These are phyloP conservation scores for Barypeithes pellucidus DNA, from an alignment of 2,888 invertebrate species.

Conservation along the genomic window DNA sequence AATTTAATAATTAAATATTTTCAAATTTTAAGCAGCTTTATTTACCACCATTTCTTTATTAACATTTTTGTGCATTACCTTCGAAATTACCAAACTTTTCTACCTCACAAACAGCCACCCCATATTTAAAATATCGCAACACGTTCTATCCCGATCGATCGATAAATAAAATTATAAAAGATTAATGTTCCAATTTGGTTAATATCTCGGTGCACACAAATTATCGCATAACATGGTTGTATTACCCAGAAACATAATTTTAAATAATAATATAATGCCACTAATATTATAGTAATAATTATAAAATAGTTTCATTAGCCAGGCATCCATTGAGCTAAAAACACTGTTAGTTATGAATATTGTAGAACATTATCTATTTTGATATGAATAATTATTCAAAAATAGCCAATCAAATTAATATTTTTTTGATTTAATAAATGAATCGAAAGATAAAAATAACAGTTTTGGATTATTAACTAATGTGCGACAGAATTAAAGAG, in stretches of 20 bases:
- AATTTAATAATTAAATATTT: too few relatives aligned
- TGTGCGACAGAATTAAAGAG: too few relatives aligned
- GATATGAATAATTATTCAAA: background rate
- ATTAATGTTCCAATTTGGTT: background rate
- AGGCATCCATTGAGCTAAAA: background rate
- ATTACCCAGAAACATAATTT: background rate
- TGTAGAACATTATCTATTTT: background rate
- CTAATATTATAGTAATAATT: slow-evolving; percentile 1
- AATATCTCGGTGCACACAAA: background rate
- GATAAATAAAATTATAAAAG: background rate
- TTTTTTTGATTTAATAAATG: too few relatives aligned
- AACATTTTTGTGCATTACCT: too few relatives aligned
- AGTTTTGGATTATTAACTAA: too few relatives aligned
- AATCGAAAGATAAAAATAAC: too few relatives aligned
- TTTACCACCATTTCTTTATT: too few relatives aligned
- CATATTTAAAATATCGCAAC: background rate
- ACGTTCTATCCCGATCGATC: background rate
- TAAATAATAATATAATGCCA: background rate
- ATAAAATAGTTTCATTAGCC: background rate
- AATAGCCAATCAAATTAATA: too few relatives aligned
- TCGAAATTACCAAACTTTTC: too few relatives aligned
- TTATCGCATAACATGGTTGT: background rate
- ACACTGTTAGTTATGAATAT: background rate
- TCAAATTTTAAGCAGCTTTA: too few relatives aligned
- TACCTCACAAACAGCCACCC: background rate